A percentile compares a stretch with the other conserved stretches of the same genome.
These are phyloP conservation scores for Diploscapter pachys DNA, from an alignment of 1,140 invertebrate genomes.

Conservation along the genomic window DNA sequence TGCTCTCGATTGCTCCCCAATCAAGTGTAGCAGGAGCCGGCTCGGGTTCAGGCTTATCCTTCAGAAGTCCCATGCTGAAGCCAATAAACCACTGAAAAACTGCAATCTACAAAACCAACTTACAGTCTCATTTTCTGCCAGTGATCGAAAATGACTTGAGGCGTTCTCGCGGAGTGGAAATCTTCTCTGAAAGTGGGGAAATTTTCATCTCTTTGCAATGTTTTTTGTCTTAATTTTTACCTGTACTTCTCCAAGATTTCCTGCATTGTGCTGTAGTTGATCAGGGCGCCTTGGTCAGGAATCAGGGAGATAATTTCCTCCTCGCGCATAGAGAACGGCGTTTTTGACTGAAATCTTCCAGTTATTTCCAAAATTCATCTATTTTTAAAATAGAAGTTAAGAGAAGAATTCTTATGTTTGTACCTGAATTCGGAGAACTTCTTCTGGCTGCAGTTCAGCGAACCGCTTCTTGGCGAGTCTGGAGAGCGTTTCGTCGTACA, in stretches of 20 bases:
- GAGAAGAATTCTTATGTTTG: not conserved
- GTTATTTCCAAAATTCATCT: not conserved
- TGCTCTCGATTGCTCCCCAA: not conserved
- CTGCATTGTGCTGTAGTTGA: slow-evolving; percentile 55
- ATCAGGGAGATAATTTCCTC: slow-evolving; percentile 80
- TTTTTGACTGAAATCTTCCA: slow-evolving; percentile 74
- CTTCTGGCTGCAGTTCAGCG: slow-evolving; percentile 84
- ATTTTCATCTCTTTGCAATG: slow-evolving; percentile 24
- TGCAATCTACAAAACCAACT: not conserved
- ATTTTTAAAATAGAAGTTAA: slow-evolving; percentile 3
- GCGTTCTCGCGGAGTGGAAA: slow-evolving; percentile 70
- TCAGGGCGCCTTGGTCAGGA: slow-evolving; percentile 75
- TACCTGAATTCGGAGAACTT: slow-evolving; percentile 67
- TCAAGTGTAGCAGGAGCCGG: not conserved
- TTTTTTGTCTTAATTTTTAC: slow-evolving; percentile 74
- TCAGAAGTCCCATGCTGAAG: too few species aligned
- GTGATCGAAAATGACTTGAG: slow-evolving; percentile 59
- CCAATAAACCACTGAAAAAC: not conserved
- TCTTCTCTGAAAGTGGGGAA: slow-evolving; percentile 61
- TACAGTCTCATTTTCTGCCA: slow-evolving; percentile 14
- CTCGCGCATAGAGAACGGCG: slow-evolving; percentile 82
- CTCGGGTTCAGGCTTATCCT: not conserved
- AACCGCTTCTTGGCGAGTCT: slow-evolving; percentile 81
- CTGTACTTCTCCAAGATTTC: slow-evolving; percentile 68
- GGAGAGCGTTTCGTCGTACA: slow-evolving; percentile 78